Evolutionary conservation across 2,113 vertebrate species (phyloP), one percentile per base, ranked within the genome.

Genomic region (Ceratotherium simum): DNA sequence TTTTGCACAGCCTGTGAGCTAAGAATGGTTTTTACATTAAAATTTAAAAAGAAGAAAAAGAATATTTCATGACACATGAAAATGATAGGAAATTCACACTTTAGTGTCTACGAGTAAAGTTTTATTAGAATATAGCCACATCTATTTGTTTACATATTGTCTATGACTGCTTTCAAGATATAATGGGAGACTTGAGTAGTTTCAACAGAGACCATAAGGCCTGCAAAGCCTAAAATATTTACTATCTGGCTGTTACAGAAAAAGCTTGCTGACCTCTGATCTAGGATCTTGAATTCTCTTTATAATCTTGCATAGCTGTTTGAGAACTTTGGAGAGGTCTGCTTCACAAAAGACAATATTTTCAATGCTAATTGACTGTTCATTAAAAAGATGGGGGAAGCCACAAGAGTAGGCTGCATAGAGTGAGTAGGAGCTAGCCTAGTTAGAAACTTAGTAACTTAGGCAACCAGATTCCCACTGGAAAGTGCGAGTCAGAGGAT

Each of bases 281-380:
- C 83, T 96, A 75, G 42, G 76, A 64, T 83, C 75, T 84, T 70
- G 17, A 83, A 96, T 70, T 85, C 29, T 86, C 64, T 91, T 82
- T 91, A 48, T 64, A 73, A 86, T 76, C 58, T 92, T 92, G 84
- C n/a, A 42, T 25, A 70, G 4, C 69, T 96, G 27, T 73, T 92
- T 79, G 80, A 96, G 65, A 96, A 92, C 36, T 95, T 82, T 46
- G 36, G n/a, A 54, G 65, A 95, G 65, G 39, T 80, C 70, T 87
- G 51, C 60, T 91, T 81, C 81, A 72, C 17, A 79, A 60, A 90
- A 48, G 67, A 80, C 48, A 62, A 48, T 72, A 33, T 96, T 94
- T 95, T 73, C 16, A 54, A 72, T 46, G 96, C 76, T 88, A 95
- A 89, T 96, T 96, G 89, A 36, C 54, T 46, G 6, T 73, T 97